Percentiles rank a stretch among this genome's conserved stretches.
phyloP scores from a whole-genome alignment of 2,888 invertebrate genomes.

The Digitonthophagus gazella region DNA sequence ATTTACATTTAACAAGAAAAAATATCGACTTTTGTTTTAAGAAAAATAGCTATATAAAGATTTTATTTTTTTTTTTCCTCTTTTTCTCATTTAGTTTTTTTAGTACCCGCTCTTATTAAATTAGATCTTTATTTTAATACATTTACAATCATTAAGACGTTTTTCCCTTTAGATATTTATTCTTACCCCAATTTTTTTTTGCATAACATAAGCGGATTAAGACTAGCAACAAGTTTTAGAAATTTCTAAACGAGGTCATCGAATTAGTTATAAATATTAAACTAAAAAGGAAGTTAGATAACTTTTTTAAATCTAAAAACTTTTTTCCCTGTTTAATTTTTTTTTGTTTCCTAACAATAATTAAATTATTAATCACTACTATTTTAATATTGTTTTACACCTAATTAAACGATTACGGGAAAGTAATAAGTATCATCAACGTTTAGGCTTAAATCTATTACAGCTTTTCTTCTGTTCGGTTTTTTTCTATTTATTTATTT shows the following conservation, averaged over 20 bases:
- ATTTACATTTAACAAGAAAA: constrained; percentile 13
- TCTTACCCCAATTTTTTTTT: background rate
- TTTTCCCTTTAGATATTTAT: too few species aligned
- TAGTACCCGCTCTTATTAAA: constrained; percentile 41
- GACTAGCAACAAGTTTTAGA: constrained; percentile 6
- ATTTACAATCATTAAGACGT: background rate
- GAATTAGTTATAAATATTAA: background rate
- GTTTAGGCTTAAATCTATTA: constrained; percentile 11
- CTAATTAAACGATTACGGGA: background rate
- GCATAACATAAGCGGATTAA: background rate
- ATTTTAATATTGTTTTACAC: background rate
- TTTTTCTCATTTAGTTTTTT: constrained; percentile 36
- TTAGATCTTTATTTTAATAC: background rate
- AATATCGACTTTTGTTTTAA: constrained; percentile 36
- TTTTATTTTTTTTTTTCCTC: background rate
- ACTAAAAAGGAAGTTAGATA: background rate
- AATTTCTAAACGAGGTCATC: background rate
- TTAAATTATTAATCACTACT: background rate
- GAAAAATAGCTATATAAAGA: constrained; percentile 44
- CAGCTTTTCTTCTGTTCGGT: background rate
- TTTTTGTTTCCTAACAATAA: too few species aligned
- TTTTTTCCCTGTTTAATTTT: background rate
- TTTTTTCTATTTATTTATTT: background rate
- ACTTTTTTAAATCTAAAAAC: too few species aligned
- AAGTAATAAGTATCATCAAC: constrained; percentile 18